These are phyloP conservation scores for Planiliza haematocheilus DNA, from an alignment of 2,113 vertebrate species.

Conservation along the genomic window DNA sequence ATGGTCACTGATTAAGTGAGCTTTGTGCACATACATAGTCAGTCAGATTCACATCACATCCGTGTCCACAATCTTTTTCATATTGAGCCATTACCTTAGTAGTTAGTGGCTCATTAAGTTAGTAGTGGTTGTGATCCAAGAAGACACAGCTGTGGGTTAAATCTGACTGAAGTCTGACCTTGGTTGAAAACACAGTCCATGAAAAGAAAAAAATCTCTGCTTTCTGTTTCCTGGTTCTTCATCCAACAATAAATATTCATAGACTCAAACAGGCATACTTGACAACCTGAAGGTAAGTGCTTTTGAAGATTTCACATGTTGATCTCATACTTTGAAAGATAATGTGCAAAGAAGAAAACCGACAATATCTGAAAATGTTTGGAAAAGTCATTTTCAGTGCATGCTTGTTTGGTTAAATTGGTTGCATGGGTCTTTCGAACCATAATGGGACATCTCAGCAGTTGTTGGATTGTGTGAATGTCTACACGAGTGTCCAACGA, in stretches of 20 bases:
- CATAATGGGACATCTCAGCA: background rate
- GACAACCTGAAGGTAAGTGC: background rate
- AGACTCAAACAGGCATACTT: background rate
- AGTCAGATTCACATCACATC: too few species aligned
- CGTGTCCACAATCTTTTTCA: background rate
- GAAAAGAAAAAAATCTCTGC: background rate
- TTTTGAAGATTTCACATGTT: background rate
- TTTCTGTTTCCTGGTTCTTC: conserved; percentile 1
- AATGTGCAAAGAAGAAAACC: background rate
- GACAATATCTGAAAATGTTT: too few species aligned
- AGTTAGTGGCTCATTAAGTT: too few species aligned
- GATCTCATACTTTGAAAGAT: background rate
- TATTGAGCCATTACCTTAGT: too few species aligned
- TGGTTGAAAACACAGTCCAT: background rate
- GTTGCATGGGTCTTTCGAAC: too few species aligned
- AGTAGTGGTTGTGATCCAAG: conserved; percentile 31
- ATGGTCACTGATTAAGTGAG: too few species aligned
- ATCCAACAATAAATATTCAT: background rate
- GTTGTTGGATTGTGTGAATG: background rate
- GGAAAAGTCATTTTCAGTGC: too few species aligned
- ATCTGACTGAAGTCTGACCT: conserved; percentile 35
- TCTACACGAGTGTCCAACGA: too few species aligned
- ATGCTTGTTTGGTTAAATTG: too few species aligned
- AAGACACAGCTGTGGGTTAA: conserved; percentile 1
- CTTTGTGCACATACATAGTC: too few species aligned